Evolutionary conservation across 1,140 invertebrate species (phyloP), one percentile per base, ranked within the genome.

Genomic region (Drosophila sproati): DNA sequence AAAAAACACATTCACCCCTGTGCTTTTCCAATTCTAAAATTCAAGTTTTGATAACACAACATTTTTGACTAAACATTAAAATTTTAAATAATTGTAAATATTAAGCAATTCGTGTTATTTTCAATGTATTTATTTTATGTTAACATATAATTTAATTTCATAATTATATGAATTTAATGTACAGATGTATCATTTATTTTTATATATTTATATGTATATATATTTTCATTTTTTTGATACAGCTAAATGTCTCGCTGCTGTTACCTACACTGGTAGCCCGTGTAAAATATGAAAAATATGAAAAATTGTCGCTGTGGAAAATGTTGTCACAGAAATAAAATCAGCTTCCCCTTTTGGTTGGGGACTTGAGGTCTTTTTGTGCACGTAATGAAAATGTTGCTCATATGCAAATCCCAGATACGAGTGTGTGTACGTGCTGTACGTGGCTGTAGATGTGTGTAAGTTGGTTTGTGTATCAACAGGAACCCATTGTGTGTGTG

Each of bases 301-400:
- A 59, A 57, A 75, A 75, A 71, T 71, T 63, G 73, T 75, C 68
- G 60, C 39, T n/a, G 59, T 35, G 37, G n/a, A 67, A 39, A 68
- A 60, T 48, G 51, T 20, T 54, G 50, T 3, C 2, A n/a, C 0
- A 8, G 6, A 43, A 43, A n/a, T n/a, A 43, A 43, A 43, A 60
- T 20, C 12, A 48, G n/a, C 57, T 41, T 32, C 12, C 37, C n/a
- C 28, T 35, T 35, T 35, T 34, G 29, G n/a, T 54, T 54, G 34
- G 39, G 28, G 28, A 28, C 3, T 12, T 29, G 20, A 32, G 4
- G n/a, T 8, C 6, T 48, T 29, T 5, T 29, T 45, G 34, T 31
- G 73, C 78, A 76, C 79, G 81, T 78, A 86, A 87, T 86, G 67
- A 78, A 82, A 87, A 78, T 83, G 82, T 85, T 70, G 68, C 60